Percentiles rank a stretch among this genome's conserved stretches.
Evolutionary conservation across 2,113 vertebrate genomes (phyloP).

Genomic region (Arvicanthis niloticus): DNA sequence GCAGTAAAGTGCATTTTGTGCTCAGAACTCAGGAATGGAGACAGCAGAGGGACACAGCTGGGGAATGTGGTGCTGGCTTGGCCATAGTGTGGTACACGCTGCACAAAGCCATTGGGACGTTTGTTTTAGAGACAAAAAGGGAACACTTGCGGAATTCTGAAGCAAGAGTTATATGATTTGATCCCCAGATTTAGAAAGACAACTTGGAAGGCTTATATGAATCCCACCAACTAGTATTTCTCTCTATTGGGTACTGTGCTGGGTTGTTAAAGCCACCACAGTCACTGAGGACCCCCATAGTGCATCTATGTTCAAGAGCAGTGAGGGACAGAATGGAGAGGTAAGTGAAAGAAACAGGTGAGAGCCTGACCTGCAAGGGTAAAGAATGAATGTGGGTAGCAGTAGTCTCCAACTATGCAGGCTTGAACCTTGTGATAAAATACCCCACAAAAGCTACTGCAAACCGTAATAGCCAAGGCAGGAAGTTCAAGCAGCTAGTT

Average conservation of each 20-base stretch:
- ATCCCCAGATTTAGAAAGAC: slow-evolving; percentile 4
- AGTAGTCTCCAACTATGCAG: background rate
- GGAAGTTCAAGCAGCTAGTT: background rate
- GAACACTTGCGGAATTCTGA: background rate
- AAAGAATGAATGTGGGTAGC: background rate
- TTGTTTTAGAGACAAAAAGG: background rate
- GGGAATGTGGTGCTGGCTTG: background rate
- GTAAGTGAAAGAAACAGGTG: background rate
- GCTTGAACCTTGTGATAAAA: background rate
- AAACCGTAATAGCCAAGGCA: background rate
- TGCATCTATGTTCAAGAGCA: background rate
- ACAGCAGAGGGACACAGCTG: background rate
- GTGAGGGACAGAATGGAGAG: background rate
- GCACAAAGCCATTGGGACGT: background rate
- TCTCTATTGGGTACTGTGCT: background rate
- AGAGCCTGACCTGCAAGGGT: background rate
- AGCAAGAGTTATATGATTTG: background rate
- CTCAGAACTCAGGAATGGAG: background rate
- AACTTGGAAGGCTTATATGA: background rate
- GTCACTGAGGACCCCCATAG: background rate
- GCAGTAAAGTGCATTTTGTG: background rate
- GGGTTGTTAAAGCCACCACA: background rate
- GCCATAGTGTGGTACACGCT: background rate
- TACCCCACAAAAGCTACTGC: background rate
- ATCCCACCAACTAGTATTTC: background rate